phyloP scores from a whole-genome alignment of 2,797 vertebrate genomes.

The Lerista edwardsae region DNA sequence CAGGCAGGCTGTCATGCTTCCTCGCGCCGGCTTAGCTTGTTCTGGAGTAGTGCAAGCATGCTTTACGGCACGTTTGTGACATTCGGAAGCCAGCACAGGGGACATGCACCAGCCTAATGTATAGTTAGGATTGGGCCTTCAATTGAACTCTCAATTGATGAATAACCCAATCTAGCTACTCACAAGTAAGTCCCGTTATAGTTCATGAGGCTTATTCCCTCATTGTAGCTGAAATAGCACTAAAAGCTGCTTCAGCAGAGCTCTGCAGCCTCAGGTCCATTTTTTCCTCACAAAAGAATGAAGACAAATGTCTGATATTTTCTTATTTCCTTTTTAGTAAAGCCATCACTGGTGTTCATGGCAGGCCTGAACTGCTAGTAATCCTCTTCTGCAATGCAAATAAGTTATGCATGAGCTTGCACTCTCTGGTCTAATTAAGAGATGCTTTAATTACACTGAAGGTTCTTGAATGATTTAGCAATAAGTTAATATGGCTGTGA shows the following conservation, averaged over 20 bases:
- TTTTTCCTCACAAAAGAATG: neutral
- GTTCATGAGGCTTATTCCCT: no score
- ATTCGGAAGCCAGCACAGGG: no score
- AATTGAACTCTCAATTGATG: neutral
- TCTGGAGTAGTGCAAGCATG: no score
- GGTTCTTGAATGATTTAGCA: neutral
- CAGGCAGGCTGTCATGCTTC: no score
- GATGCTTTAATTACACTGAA: neutral
- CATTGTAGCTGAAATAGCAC: neutral
- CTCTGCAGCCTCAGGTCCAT: neutral
- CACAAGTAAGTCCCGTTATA: no score
- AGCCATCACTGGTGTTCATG: neutral
- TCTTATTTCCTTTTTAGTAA: constrained; percentile 12
- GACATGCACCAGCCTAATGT: no score
- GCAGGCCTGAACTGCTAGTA: neutral
- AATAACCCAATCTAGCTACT: no score
- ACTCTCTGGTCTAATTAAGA: neutral
- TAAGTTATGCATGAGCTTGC: constrained; percentile 7
- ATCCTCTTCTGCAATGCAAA: rapidly evolving
- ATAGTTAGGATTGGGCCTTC: neutral
- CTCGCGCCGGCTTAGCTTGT: no score
- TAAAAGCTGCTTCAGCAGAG: neutral
- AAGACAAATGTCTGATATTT: neutral
- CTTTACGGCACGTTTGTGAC: no score
- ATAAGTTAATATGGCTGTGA: neutral